Evolutionary conservation across 2,797 vertebrate species (phyloP).

Genomic region (Distichodus sexfasciatus): DNA sequence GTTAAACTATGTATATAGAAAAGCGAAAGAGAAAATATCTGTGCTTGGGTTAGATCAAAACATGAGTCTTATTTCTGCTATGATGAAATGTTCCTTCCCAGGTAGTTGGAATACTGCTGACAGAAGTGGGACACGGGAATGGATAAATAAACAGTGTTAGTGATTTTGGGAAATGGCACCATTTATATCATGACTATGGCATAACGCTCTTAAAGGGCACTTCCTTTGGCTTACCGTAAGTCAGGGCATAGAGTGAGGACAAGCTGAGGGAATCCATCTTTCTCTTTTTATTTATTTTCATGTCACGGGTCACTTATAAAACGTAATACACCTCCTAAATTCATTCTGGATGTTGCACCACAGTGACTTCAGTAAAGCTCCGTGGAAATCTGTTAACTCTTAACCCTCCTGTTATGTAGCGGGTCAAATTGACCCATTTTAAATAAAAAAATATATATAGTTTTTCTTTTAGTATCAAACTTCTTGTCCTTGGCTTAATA

Average conservation of each 20-base stretch:
- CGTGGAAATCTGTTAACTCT: too few relatives aligned
- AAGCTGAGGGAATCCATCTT: not conserved
- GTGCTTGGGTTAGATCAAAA: constrained; percentile 33
- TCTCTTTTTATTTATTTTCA: not conserved
- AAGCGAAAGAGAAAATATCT: too few relatives aligned
- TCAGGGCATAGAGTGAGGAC: not conserved
- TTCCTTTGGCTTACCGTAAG: not conserved
- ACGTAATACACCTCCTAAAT: not conserved
- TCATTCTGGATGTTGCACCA: not conserved
- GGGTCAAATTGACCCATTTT: too few relatives aligned
- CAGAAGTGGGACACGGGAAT: constrained; percentile 64
- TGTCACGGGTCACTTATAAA: not conserved
- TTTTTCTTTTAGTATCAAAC: too few relatives aligned
- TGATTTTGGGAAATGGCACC: constrained; percentile 12
- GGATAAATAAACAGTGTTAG: constrained; percentile 52
- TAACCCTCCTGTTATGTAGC: too few relatives aligned
- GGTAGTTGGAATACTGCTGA: constrained; percentile 59
- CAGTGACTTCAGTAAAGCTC: not conserved
- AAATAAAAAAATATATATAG: too few relatives aligned
- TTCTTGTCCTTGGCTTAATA: too few relatives aligned
- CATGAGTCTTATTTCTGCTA: constrained; percentile 44
- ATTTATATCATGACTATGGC: not conserved
- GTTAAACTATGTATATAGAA: too few relatives aligned
- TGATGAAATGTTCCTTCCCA: constrained; percentile 53
- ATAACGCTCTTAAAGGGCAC: not conserved